Conservation (phyloP, 2,113 vertebrate species). For the Dicrurus megarhynchus region DNA sequence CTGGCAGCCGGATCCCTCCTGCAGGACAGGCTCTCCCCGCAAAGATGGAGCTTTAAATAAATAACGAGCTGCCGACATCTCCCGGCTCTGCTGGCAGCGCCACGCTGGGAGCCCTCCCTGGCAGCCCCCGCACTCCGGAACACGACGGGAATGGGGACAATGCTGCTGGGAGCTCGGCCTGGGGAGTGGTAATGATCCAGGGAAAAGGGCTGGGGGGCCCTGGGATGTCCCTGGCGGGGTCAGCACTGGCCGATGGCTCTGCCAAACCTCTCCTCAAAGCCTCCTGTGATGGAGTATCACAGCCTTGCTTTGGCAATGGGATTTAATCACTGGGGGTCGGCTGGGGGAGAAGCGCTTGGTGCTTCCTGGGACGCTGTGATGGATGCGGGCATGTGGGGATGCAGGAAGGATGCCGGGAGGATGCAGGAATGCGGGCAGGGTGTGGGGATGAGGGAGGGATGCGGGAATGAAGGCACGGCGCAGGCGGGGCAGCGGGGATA, state of each 20-base stretch:
- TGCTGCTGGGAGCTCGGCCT: background rate
- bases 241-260: background rate
- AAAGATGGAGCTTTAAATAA: slow-evolving; percentile 26
- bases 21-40: background rate
- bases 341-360: background rate
- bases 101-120: background rate
- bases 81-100: background rate
- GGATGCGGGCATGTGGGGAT: background rate
- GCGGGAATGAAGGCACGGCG: background rate
- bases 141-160: background rate
- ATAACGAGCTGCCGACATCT: background rate
- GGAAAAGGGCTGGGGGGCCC: background rate
- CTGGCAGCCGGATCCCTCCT: background rate
- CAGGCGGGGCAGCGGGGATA: background rate
- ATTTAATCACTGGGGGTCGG: background rate
- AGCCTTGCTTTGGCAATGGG: background rate
- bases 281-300: background rate
- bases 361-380: background rate
- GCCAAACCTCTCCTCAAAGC: background rate
- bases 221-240: background rate
- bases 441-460: background rate
- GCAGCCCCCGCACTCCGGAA: background rate
- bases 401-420: background rate
- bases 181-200: background rate
- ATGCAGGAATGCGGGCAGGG: background rate